Evolutionary conservation across 2,797 vertebrate species (phyloP).

Genomic region (Mus caroli): DNA sequence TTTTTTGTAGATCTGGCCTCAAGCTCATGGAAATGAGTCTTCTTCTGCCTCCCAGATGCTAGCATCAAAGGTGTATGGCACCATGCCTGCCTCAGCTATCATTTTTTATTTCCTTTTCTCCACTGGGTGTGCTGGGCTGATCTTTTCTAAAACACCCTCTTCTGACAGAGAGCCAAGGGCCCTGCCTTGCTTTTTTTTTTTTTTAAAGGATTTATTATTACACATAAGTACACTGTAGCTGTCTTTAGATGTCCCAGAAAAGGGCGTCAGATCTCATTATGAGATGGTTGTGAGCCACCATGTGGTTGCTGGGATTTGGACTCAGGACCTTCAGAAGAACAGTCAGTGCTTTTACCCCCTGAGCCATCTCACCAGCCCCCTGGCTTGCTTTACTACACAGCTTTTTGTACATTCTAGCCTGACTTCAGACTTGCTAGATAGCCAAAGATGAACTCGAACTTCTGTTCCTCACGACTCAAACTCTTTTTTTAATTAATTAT

Average conservation of each 20-base stretch:
- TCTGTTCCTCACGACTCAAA: neutral
- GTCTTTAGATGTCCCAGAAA: too few species aligned
- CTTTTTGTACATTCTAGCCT: neutral
- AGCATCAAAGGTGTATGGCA: neutral
- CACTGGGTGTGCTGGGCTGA: neutral
- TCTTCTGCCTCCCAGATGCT: neutral
- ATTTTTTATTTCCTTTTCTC: neutral
- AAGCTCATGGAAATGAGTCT: neutral
- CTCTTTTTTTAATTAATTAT: neutral
- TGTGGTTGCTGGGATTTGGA: too few species aligned
- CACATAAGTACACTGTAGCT: too few species aligned
- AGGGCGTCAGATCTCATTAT: too few species aligned
- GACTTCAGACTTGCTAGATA: neutral
- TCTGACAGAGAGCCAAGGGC: neutral
- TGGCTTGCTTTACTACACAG: neutral
- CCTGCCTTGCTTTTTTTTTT: too few species aligned
- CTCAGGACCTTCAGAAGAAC: too few species aligned
- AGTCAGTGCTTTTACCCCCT: too few species aligned
- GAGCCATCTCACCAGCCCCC: neutral
- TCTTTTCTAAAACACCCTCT: neutral
- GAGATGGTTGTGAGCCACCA: too few species aligned
- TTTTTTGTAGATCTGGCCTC: neutral
- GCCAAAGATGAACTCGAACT: neutral
- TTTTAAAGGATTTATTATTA: too few species aligned
- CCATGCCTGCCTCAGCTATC: neutral